Conservation (phyloP, 2,113 vertebrate genomes). For the Pseudonaja textilis region DNA sequence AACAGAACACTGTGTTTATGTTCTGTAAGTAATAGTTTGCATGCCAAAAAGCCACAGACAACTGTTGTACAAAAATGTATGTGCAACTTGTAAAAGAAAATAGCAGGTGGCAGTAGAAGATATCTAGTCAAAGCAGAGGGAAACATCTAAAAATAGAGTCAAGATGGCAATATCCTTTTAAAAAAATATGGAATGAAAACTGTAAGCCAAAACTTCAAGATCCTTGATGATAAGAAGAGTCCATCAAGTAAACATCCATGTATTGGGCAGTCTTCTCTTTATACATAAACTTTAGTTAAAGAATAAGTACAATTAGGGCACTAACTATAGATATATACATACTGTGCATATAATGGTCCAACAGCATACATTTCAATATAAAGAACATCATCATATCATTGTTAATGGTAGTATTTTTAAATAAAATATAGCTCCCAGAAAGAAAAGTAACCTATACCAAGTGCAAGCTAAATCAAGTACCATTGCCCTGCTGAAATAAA, state of each 20-base stretch:
- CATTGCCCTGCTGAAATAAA: not conserved
- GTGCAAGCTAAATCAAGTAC: not conserved
- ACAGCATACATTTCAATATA: not conserved
- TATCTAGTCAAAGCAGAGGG: conserved; percentile 6
- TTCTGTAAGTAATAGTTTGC: conserved; percentile 43
- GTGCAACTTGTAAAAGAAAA: conserved; percentile 56
- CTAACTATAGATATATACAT: not conserved
- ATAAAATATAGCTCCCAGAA: not conserved
- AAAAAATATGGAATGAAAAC: not conserved
- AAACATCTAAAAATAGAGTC: not conserved
- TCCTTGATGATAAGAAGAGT: not conserved
- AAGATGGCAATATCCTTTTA: not conserved
- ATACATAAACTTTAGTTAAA: not conserved
- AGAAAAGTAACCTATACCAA: not conserved
- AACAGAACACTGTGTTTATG: conserved; percentile 41
- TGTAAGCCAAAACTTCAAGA: not conserved
- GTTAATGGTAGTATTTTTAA: not conserved
- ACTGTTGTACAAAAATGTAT: conserved; percentile 55
- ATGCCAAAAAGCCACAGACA: conserved; percentile 59
- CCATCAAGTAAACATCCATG: too few species aligned
- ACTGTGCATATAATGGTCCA: not conserved
- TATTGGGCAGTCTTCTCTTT: not conserved
- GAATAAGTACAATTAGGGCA: not conserved
- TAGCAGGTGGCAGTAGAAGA: conserved; percentile 63
- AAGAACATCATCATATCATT: not conserved